Percentiles rank a stretch among this genome's conserved stretches.
phyloP scores from a whole-genome alignment of 2,888 invertebrate genomes.

The Candidula unifasciata region DNA sequence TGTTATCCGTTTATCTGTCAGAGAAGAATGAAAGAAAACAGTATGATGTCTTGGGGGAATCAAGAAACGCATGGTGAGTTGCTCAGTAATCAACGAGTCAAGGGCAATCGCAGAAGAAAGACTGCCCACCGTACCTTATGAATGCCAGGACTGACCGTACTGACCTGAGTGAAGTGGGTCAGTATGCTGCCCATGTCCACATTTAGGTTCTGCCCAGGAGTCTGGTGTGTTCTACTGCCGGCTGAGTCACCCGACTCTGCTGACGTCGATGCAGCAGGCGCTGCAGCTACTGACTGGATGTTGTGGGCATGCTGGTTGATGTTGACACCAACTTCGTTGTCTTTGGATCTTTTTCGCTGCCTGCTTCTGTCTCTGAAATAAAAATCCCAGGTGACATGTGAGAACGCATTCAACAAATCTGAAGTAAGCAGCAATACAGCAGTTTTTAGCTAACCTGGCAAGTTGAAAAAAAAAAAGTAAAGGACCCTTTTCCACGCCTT shows the following conservation, averaged over 20 bases:
- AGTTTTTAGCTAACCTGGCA: no score
- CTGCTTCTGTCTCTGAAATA: neutral
- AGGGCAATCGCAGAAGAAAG: no score
- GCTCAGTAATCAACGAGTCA: no score
- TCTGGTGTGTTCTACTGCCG: constrained; percentile 35
- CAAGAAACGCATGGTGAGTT: no score
- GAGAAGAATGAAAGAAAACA: no score
- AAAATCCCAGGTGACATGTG: neutral
- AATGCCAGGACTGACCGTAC: neutral
- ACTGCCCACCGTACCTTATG: no score
- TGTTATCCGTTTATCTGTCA: no score
- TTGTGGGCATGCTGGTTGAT: constrained; percentile 33
- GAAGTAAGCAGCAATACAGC: no score
- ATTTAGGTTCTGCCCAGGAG: constrained; percentile 53
- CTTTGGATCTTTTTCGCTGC: constrained; percentile 17
- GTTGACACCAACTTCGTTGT: constrained; percentile 13
- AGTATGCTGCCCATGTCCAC: constrained; percentile 63
- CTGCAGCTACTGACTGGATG: neutral
- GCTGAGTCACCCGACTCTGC: neutral
- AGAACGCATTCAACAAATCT: no score
- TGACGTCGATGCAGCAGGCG: constrained; percentile 15
- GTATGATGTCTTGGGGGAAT: no score
- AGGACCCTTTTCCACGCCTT: no score
- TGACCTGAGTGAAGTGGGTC: constrained; percentile 65
- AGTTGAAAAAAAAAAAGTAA: no score